Conservation (phyloP, 2,888 invertebrate genomes). For the Diarsia dahlii region DNA sequence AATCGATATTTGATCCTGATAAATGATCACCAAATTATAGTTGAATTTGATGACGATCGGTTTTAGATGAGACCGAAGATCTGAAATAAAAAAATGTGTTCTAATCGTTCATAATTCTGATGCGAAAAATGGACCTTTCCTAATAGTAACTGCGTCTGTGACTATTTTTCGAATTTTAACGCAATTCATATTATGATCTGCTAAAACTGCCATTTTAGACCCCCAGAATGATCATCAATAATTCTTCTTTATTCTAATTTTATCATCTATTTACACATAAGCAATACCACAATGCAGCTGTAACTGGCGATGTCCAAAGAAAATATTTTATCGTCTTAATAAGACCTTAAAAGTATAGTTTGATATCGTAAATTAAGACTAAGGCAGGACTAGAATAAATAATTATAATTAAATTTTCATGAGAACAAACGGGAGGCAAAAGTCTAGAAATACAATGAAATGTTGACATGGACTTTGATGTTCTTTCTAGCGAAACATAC, state of each 20-base stretch:
- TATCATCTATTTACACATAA: conserved; percentile 1
- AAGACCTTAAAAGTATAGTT: conserved; percentile 41
- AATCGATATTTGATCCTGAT: neutral
- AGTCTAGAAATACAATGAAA: conserved; percentile 13
- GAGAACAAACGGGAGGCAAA: conserved; percentile 8
- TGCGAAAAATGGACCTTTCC: neutral
- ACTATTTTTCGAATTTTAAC: too few species aligned
- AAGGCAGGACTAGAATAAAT: conserved; percentile 16
- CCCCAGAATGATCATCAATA: neutral
- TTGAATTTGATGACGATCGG: neutral
- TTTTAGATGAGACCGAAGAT: neutral
- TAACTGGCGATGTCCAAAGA: neutral
- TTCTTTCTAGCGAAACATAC: neutral
- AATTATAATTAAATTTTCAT: conserved; percentile 26
- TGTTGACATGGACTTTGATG: neutral
- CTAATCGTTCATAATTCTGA: too few species aligned
- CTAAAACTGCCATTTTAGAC: too few species aligned
- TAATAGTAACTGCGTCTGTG: too few species aligned
- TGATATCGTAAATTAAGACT: conserved; percentile 32
- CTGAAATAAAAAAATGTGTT: neutral
- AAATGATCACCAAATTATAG: neutral
- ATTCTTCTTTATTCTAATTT: neutral
- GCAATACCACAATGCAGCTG: conserved; percentile 34
- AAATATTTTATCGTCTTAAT: conserved; percentile 29
- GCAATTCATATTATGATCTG: too few species aligned